Evolutionary conservation across 1,140 invertebrate genomes (phyloP).

Genomic region (Akabosia matsudoensis): DNA sequence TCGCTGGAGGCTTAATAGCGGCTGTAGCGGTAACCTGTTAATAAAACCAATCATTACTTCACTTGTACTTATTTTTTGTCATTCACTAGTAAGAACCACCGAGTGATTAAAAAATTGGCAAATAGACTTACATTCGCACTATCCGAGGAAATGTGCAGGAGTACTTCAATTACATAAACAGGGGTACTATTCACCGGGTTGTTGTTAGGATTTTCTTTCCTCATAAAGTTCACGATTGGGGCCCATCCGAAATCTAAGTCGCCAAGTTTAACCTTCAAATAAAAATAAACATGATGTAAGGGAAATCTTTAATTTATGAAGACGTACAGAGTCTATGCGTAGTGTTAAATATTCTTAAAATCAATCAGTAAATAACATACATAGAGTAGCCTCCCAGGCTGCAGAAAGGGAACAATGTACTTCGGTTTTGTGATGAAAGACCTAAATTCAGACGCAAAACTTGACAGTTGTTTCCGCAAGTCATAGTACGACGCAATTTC

Average conservation of each 20-base stretch:
- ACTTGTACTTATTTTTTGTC: neutral
- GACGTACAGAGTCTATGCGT: too few relatives aligned
- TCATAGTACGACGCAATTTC: constrained; percentile 79
- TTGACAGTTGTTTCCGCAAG: constrained; percentile 75
- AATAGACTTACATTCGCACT: constrained; percentile 51
- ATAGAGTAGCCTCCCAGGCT: constrained; percentile 87
- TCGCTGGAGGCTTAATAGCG: constrained; percentile 48
- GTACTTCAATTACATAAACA: constrained; percentile 72
- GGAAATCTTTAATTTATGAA: constrained; percentile 6
- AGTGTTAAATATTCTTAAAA: too few relatives aligned
- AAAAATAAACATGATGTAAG: constrained; percentile 23
- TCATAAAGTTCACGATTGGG: constrained; percentile 88
- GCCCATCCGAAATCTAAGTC: constrained; percentile 93
- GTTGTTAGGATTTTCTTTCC: constrained; percentile 57
- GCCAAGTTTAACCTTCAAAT: constrained; percentile 71
- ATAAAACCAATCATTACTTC: neutral
- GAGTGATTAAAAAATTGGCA: too few relatives aligned
- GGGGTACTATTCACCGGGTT: constrained; percentile 50
- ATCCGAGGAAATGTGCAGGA: constrained; percentile 71
- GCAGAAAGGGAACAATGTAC: constrained; percentile 88
- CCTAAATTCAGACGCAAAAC: constrained; percentile 69
- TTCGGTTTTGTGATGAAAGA: constrained; percentile 77
- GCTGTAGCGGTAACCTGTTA: constrained; percentile 53
- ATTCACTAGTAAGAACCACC: too few relatives aligned
- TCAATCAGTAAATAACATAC: constrained; percentile 55